Conservation (phyloP, 2,797 vertebrate species). For the Leptodactylus fallax region DNA sequence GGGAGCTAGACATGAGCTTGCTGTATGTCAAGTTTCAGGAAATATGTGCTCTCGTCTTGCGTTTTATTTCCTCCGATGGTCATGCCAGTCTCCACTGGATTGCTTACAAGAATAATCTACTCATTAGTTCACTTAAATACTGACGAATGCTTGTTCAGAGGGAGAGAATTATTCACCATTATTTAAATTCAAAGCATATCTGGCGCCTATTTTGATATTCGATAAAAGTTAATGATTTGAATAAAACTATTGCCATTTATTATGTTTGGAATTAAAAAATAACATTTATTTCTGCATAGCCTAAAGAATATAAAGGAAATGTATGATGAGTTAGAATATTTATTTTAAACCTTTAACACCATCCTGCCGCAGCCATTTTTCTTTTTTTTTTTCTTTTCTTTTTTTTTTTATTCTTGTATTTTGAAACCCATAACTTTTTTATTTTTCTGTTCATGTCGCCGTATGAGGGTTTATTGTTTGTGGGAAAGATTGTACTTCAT, state of each 20-base stretch:
- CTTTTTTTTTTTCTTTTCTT: too few species aligned
- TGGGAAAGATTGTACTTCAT: too few species aligned
- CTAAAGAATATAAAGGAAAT: neutral
- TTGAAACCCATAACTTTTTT: too few species aligned
- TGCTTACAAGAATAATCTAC: conserved; percentile 55
- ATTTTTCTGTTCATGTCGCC: too few species aligned
- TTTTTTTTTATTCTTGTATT: neutral
- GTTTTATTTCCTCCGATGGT: conserved; percentile 38
- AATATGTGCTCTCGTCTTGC: conserved; percentile 37
- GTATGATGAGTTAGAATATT: neutral
- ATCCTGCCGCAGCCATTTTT: too few species aligned
- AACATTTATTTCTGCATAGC: conserved; percentile 25
- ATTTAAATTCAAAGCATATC: conserved; percentile 25
- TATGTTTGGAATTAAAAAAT: conserved; percentile 27
- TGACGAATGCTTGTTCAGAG: conserved; percentile 22
- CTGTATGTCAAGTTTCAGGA: conserved; percentile 20
- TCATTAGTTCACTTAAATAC: conserved; percentile 48
- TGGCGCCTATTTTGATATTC: conserved; percentile 34
- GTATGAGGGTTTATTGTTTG: too few species aligned
- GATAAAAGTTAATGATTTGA: conserved; percentile 36
- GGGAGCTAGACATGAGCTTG: conserved; percentile 45
- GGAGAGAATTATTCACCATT: conserved; percentile 36
- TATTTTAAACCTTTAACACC: neutral
- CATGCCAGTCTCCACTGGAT: conserved; percentile 48
- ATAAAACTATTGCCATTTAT: conserved; percentile 34